Percentiles rank a stretch among this genome's conserved stretches.
Evolutionary conservation across 2,797 vertebrate species (phyloP).

Genomic region (Corythornis leucogaster): DNA sequence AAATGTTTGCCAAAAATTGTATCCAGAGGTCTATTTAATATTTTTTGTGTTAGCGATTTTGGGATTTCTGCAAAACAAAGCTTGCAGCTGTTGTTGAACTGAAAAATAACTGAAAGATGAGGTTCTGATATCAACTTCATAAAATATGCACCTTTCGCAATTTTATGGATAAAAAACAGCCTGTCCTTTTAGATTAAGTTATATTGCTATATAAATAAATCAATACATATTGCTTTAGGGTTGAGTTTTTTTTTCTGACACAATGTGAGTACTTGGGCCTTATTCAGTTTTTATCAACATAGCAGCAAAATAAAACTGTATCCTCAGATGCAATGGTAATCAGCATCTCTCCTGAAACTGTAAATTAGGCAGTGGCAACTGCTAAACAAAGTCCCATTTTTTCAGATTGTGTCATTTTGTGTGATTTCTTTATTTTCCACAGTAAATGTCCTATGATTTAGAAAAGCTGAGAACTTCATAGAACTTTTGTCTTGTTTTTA

Average conservation of each 20-base stretch:
- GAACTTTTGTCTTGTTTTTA: neutral
- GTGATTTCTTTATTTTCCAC: neutral
- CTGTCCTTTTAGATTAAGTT: neutral
- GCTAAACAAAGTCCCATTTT: neutral
- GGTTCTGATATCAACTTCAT: neutral
- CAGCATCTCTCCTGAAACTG: neutral
- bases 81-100: neutral
- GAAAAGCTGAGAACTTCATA: neutral
- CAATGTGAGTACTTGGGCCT: neutral
- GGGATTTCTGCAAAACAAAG: neutral
- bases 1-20: neutral
- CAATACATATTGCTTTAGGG: neutral
- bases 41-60: neutral
- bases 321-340: neutral
- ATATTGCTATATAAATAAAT: neutral
- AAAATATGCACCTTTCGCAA: neutral
- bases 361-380: constrained; percentile 6
- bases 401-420: neutral
- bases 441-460: neutral
- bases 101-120: constrained; percentile 4
- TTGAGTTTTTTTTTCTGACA: neutral
- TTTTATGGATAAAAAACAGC: neutral
- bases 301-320: neutral
- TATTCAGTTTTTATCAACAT: neutral
- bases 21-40: neutral